phyloP scores from a whole-genome alignment of 2,888 invertebrate species.

The Gymnocheta viridis region DNA sequence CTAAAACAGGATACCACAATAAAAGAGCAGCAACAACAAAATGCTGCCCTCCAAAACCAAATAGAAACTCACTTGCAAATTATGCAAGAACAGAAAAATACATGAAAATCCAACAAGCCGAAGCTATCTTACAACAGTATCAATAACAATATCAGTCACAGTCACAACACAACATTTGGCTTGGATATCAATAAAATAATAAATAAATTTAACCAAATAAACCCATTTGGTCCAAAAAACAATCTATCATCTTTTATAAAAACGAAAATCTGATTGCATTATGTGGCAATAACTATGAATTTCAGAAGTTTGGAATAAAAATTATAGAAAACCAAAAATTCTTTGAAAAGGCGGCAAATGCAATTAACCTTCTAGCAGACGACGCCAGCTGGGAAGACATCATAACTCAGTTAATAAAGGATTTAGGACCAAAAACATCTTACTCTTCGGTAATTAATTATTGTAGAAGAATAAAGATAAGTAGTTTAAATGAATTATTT shows the following conservation, averaged over 20 bases:
- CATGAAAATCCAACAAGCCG: background rate
- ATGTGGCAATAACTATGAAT: conserved; percentile 20
- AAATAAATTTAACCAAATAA: conserved; percentile 36
- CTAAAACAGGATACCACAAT: background rate
- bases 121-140: background rate
- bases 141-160: background rate
- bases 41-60: no score
- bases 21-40: background rate
- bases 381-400: conserved; percentile 24
- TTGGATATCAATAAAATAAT: conserved; percentile 4
- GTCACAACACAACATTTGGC: background rate
- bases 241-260: conserved; percentile 34
- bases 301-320: conserved; percentile 39
- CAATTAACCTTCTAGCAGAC: conserved; percentile 30
- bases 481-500: no score
- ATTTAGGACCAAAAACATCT: no score
- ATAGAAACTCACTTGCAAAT: background rate
- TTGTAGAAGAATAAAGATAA: no score
- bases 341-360: conserved; percentile 30
- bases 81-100: background rate
- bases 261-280: conserved; percentile 30
- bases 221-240: conserved; percentile 39
- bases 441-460: no score
- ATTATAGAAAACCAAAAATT: conserved; percentile 43
- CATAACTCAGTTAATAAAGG: no score